Percentiles rank a stretch among this genome's conserved stretches.
Evolutionary conservation across 2,797 vertebrate genomes (phyloP).

Genomic region (Furcifer pardalis): DNA sequence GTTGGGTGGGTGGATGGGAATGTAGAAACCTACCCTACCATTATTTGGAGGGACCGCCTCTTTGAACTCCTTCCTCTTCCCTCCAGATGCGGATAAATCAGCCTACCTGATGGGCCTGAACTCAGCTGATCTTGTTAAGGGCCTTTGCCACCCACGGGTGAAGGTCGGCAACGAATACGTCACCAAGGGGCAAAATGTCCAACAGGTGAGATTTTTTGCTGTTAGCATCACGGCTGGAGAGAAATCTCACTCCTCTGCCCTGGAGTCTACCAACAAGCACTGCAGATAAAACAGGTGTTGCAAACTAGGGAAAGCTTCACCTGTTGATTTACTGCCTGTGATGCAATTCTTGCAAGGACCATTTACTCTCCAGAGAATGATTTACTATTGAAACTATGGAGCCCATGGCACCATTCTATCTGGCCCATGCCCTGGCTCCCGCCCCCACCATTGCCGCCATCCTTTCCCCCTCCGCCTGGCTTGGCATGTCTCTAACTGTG

Average conservation of each 20-base stretch:
- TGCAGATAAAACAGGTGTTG: not conserved
- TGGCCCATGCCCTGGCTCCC: too few relatives aligned
- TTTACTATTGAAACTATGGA: too few relatives aligned
- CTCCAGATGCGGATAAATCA: constrained; percentile 80
- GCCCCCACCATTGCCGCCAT: too few relatives aligned
- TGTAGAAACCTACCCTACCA: too few relatives aligned
- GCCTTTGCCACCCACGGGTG: constrained; percentile 85
- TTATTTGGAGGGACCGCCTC: too few relatives aligned
- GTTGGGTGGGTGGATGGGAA: not conserved
- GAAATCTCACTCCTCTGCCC: not conserved
- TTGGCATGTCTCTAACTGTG: too few relatives aligned
- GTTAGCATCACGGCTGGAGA: too few relatives aligned
- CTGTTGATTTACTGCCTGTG: not conserved
- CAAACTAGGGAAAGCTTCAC: not conserved
- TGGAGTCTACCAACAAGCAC: fast-evolving
- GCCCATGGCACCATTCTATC: too few relatives aligned
- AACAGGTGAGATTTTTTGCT: constrained; percentile 71
- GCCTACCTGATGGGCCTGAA: constrained; percentile 89
- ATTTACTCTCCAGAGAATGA: not conserved
- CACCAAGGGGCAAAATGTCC: constrained; percentile 87
- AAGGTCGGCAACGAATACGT: constrained; percentile 90
- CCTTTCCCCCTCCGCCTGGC: too few relatives aligned
- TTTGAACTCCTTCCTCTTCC: not conserved
- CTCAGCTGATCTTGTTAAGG: constrained; percentile 87
- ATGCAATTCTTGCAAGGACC: not conserved